Evolutionary conservation across 2,888 invertebrate species (phyloP).

Genomic region (Athripsodes cinereus): DNA sequence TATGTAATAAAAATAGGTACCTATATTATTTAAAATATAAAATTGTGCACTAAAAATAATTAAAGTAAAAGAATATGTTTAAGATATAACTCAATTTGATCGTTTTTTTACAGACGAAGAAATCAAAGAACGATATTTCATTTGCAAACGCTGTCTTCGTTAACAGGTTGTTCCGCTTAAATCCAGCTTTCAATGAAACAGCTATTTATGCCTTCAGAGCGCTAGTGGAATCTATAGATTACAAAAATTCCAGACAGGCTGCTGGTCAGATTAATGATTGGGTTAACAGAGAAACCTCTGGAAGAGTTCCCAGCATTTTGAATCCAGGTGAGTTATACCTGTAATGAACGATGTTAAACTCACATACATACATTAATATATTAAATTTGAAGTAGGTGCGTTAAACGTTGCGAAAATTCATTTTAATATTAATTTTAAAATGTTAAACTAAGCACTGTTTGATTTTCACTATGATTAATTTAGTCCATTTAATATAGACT

Average conservation of each 20-base stretch:
- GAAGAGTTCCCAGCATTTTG: constrained; percentile 57
- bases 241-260: constrained; percentile 42
- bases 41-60: no score
- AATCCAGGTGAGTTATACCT: constrained; percentile 52
- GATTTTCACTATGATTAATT: no score
- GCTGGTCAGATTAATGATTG: constrained; percentile 63
- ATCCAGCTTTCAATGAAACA: constrained; percentile 34
- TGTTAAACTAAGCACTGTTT: no score
- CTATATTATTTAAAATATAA: no score
- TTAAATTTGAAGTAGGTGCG: no score
- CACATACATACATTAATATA: no score
- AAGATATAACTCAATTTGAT: background rate
- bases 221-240: constrained; percentile 52
- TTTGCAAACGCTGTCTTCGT: constrained; percentile 41
- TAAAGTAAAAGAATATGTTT: no score
- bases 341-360: no score
- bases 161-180: constrained; percentile 35
- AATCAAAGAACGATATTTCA: constrained; percentile 36
- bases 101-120: constrained; percentile 6
- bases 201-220: constrained; percentile 46
- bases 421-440: no score
- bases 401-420: no score
- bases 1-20: no score
- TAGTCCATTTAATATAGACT: no score
- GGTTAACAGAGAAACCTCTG: constrained; percentile 61